phyloP scores from a whole-genome alignment of 2,797 vertebrate genomes.

The Emys orbicularis region DNA sequence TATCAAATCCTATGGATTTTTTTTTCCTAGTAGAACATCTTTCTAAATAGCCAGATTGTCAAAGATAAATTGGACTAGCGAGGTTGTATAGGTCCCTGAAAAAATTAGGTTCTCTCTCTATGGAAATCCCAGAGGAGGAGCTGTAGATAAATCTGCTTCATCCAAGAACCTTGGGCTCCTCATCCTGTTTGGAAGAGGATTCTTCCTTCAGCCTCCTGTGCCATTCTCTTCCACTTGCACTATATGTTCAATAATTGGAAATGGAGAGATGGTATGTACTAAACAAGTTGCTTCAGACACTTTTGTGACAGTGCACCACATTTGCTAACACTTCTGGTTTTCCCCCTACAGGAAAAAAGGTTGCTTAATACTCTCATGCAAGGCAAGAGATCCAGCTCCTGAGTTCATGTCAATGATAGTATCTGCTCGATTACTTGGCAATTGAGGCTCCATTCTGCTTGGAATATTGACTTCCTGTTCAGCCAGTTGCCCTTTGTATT shows the following conservation, averaged over 20 bases:
- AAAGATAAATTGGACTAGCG: not conserved
- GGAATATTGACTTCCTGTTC: slow-evolving; percentile 46
- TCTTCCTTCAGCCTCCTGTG: not conserved
- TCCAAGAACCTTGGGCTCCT: not conserved
- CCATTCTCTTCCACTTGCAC: not conserved
- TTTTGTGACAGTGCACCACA: slow-evolving; percentile 52
- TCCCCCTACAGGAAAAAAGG: slow-evolving; percentile 30
- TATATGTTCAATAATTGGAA: slow-evolving; percentile 3
- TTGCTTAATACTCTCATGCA: slow-evolving; percentile 39
- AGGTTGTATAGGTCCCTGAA: not conserved
- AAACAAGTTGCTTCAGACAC: slow-evolving; percentile 37
- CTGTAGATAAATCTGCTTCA: not conserved
- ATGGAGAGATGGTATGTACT: slow-evolving; percentile 42
- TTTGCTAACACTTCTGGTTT: slow-evolving; percentile 52
- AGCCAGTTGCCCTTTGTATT: slow-evolving; percentile 40
- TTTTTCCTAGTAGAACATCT: not conserved
- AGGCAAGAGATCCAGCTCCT: slow-evolving; percentile 24
- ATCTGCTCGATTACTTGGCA: slow-evolving; percentile 41
- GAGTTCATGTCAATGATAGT: slow-evolving; percentile 29
- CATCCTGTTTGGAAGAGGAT: fast-evolving
- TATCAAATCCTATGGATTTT: not conserved
- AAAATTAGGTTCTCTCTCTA: not conserved
- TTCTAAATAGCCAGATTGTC: not conserved
- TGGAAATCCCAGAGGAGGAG: not conserved
- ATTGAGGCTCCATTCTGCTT: slow-evolving; percentile 28